Base-by-base conservation (phyloP, 2,888 invertebrate species). In the Zygogramma bicolorata region DNA sequence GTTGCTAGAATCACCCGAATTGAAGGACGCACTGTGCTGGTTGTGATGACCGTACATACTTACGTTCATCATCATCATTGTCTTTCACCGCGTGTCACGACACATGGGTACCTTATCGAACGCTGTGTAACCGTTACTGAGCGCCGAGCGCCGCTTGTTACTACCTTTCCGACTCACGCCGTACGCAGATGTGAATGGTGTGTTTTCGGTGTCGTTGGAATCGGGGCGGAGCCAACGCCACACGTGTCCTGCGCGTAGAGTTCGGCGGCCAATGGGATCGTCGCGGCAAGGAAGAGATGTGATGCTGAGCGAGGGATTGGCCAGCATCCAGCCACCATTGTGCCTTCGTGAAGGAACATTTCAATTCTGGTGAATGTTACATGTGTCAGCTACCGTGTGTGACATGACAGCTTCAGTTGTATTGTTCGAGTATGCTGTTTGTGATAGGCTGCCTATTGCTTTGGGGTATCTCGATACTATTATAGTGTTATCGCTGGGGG, bases 51-150 rank as follows among this genome's bases (percentile, higher is more conserved):
- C 90, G 90, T 93, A 93, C 93, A 93, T 93, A 85, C 93, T 92
- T 90, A 93, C 90, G 90, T 93, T 93, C 93, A 93, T 93, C 91
- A 91, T 93, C 92, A 93, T 93, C 93, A 93, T 93, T 83, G 81
- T 86, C 53, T 40, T 59, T 67, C 73, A 73, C 69, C 66, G 34
- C 53, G 27, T 20, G 66, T 61, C 68, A 68, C 72, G 61, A 69
- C 65, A 68, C 72, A 72, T 72, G 65, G 42, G 72, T 67, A 40
- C 40, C 57, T 65, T 25, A 25, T 68, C 57, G 34, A 68, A 63
- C 74, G 68, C 71, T 68, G 59, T 63, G 58, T 70, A 66, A 70
- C 74, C 76, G 76, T 68, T 76, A 71, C 72, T n/a, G n/a, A 63
- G 67, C 60, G 70, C 76, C 73, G 73, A 68, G 42, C 27, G 38